phyloP scores from a whole-genome alignment of 1,140 invertebrate genomes.

The Plodia interpunctella region DNA sequence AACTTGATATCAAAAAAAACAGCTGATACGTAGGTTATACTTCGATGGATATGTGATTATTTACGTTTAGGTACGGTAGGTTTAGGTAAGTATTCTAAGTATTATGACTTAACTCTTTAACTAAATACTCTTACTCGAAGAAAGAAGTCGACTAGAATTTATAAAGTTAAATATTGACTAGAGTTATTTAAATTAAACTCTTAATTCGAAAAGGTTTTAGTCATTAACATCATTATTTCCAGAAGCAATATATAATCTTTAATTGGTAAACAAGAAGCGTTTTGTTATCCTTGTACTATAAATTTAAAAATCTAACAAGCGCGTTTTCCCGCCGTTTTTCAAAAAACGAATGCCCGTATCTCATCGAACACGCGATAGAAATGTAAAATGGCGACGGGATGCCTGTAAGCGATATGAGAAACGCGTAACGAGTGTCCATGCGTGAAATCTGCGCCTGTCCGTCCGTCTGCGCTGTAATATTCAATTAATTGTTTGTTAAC shows the following conservation, averaged over 20 bases:
- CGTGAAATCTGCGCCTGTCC: conserved; percentile 30
- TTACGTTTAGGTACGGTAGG: no score
- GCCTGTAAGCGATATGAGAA: conserved; percentile 22
- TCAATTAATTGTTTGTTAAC: conserved; percentile 42
- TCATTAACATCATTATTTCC: no score
- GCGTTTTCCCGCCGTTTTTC: not conserved
- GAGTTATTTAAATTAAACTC: no score
- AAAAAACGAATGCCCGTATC: conserved; percentile 1
- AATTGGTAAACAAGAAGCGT: not conserved
- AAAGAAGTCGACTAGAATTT: no score
- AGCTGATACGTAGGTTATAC: not conserved
- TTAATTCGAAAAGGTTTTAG: no score
- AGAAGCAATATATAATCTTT: no score
- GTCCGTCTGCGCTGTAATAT: conserved; percentile 12
- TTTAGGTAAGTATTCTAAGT: no score
- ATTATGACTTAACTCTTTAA: no score
- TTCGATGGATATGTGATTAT: not conserved
- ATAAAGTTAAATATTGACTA: no score
- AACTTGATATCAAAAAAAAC: not conserved
- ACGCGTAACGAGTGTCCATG: conserved; percentile 36
- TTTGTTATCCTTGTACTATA: not conserved
- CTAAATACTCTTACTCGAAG: no score
- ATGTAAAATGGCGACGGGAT: conserved; percentile 11
- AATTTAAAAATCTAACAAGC: not conserved
- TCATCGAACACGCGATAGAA: conserved; percentile 10